Base-by-base conservation (phyloP, 1,140 invertebrate species). In the Drosophila obscura region DNA sequence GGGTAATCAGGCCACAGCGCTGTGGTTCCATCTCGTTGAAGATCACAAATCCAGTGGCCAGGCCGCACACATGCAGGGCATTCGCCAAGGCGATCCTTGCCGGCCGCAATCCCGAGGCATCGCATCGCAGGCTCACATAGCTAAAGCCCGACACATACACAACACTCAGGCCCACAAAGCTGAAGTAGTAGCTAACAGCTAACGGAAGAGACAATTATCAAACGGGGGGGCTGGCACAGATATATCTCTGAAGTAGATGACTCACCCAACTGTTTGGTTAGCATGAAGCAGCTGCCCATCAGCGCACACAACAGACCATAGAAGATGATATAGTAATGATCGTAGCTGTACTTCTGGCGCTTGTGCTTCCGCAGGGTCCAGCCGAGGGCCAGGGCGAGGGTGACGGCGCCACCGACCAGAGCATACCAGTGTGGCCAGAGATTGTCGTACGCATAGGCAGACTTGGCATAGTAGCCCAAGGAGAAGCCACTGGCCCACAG, bases 101-200 rank as follows among this genome's bases (percentile, higher is more conserved):
- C 0, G 90, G 82, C 5, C 90, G 68, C 15, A 64, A 24, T 0
- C 90, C 90, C 0, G 61, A 68, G 16, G 81, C 71, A 45, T 77
- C 77, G 26, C 82, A 81, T 0, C 90, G 82, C 31, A 91, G 43
- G 5, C 65, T 90, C 35, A 90, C 84, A 35, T 79, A 91, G 22
- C 87, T 91, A 11, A 84, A 90, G 19, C 82, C 63, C 15, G 90
- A 67, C 28, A 91, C 50, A 7, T 78, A 88, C 19, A 90, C 55
- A 0, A 84, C 80, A 39, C 82, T 66, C 19, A 81, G 41, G n/a
- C 90, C 82, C 26, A 84, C 73, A 41, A 87, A 91, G 52, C 71
- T 80, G 24, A 91, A 91, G 69, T 91, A 91, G 55, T 84, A 90
- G 59, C 76, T 90, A 43, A 91, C 73, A 13, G 71, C 90, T 91